Percentiles rank a stretch among this genome's conserved stretches.
phyloP scores from a whole-genome alignment of 1,140 invertebrate genomes.

The Bombyx mandarina region DNA sequence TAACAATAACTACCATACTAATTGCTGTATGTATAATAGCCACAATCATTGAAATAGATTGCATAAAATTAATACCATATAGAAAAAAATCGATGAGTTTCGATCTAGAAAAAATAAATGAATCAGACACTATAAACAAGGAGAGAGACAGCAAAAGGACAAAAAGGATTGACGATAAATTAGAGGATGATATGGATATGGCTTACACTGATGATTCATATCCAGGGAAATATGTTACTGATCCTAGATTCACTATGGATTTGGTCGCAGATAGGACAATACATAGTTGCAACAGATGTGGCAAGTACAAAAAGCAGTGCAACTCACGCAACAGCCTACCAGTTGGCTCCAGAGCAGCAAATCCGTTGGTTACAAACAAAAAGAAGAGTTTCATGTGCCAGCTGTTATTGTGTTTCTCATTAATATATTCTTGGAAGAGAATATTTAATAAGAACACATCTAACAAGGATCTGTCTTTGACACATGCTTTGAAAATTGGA shows the following conservation, averaged over 20 bases:
- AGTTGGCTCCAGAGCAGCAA: background rate
- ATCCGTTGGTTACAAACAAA: conserved; percentile 29
- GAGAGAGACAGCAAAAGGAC: conserved; percentile 3
- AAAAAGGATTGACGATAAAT: conserved; percentile 4
- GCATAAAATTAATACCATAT: conserved; percentile 33
- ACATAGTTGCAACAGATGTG: conserved; percentile 48
- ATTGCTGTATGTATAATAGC: conserved; percentile 31
- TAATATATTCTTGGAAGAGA: conserved; percentile 48
- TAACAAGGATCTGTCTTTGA: conserved; percentile 45
- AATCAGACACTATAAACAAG: conserved; percentile 12
- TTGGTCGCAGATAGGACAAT: background rate
- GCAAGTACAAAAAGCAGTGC: conserved; percentile 54
- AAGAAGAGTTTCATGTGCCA: conserved; percentile 35
- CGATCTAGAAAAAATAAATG: conserved; percentile 42
- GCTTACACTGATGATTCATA: too few species aligned
- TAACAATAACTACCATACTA: conserved; percentile 33
- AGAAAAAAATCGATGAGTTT: conserved; percentile 30
- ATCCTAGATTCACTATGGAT: too few species aligned
- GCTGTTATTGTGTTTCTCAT: conserved; percentile 47
- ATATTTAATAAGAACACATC: conserved; percentile 55
- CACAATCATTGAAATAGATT: conserved; percentile 39
- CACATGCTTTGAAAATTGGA: conserved; percentile 40
- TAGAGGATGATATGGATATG: too few species aligned
- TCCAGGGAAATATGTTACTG: too few species aligned
- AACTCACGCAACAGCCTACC: conserved; percentile 26